Evolutionary conservation across 2,888 invertebrate genomes (phyloP).

Genomic region (Falcaria lacertinaria): DNA sequence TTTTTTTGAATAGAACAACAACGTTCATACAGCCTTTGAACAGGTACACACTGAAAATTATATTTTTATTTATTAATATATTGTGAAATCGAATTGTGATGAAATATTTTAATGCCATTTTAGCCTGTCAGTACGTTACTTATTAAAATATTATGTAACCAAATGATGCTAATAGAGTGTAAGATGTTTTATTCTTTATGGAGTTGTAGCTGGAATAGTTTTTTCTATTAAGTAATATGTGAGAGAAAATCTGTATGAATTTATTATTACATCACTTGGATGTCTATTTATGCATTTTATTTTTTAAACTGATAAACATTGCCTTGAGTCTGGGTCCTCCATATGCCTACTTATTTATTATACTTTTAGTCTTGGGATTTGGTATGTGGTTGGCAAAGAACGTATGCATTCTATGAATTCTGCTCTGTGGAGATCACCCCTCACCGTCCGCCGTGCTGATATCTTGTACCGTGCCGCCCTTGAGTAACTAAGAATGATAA

Average conservation of each 20-base stretch:
- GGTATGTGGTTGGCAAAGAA: too few relatives aligned
- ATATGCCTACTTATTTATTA: too few relatives aligned
- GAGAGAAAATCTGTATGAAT: conserved; percentile 72
- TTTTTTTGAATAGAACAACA: conserved; percentile 23
- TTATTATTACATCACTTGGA: conserved; percentile 74
- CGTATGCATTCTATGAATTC: too few relatives aligned
- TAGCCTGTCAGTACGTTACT: conserved; percentile 70
- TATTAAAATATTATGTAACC: conserved; percentile 71
- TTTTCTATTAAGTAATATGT: conserved; percentile 72
- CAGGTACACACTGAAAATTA: conserved; percentile 21
- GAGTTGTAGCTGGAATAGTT: conserved; percentile 65
- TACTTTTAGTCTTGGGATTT: too few relatives aligned
- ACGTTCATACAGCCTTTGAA: conserved; percentile 19
- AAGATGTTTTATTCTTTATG: conserved; percentile 70
- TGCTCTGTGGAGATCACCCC: too few relatives aligned
- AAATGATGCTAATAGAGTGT: conserved; percentile 72
- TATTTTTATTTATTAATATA: conserved; percentile 59
- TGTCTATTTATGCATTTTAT: conserved; percentile 44
- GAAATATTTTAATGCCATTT: conserved; percentile 75
- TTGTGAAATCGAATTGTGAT: conserved; percentile 65
- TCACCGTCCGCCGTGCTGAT: too few relatives aligned
- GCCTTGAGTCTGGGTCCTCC: too few relatives aligned
- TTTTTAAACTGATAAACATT: conserved; percentile 5
- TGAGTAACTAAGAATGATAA: too few relatives aligned
- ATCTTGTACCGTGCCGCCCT: too few relatives aligned